phyloP scores from a whole-genome alignment of 2,888 invertebrate genomes.

The Agrochola macilenta region DNA sequence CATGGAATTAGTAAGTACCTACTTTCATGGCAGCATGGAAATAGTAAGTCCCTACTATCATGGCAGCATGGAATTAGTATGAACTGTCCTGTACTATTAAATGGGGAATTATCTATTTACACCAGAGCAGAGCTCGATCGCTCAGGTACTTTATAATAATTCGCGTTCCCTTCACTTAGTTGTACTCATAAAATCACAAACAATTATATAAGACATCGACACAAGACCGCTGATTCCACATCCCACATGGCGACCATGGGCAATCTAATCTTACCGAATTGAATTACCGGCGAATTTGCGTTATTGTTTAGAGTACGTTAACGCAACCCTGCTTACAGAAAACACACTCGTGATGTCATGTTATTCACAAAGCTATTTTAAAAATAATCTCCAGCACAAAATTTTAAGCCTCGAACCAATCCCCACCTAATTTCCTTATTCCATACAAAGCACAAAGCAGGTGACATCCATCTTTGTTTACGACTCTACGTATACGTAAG shows the following conservation, averaged over 20 bases:
- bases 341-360: not conserved
- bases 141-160: too few species aligned
- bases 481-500: conserved; percentile 49
- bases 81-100: too few species aligned
- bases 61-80: too few species aligned
- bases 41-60: too few species aligned
- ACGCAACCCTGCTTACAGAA: not conserved
- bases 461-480: conserved; percentile 65
- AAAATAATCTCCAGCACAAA: conserved; percentile 13
- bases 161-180: not conserved
- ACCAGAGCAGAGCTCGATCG: too few species aligned
- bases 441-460: conserved; percentile 55
- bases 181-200: not conserved
- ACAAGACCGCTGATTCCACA: not conserved
- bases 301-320: not conserved
- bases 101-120: too few species aligned
- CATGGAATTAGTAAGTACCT: too few species aligned
- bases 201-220: not conserved
- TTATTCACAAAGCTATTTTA: not conserved
- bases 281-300: not conserved
- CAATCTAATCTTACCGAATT: not conserved
- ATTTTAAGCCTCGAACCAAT: conserved; percentile 28
- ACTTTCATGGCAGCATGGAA: too few species aligned
- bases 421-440: conserved; percentile 37
- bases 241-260: too few species aligned